A percentile compares a stretch with the other conserved stretches of the same genome.
These are phyloP conservation scores for Operophtera brumata DNA, from an alignment of 2,888 invertebrate species.

Conservation along the genomic window DNA sequence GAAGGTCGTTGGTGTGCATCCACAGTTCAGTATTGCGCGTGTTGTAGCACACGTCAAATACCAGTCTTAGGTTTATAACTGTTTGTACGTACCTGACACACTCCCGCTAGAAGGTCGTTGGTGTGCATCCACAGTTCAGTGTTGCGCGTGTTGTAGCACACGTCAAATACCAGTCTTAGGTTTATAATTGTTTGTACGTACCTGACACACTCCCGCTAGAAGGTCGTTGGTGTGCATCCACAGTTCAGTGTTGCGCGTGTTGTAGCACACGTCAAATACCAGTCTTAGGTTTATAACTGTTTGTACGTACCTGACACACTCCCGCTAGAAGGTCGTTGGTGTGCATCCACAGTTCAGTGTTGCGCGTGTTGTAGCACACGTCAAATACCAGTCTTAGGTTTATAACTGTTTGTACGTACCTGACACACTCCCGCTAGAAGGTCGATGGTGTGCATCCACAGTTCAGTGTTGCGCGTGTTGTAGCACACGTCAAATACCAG, in stretches of 20 bases:
- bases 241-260: constrained; percentile 81
- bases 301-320: constrained; percentile 80
- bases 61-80: no score
- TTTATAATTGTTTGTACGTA: no score
- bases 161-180: no score
- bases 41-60: constrained; percentile 85
- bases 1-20: constrained; percentile 82
- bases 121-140: constrained; percentile 82
- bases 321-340: constrained; percentile 87
- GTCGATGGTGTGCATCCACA: no score
- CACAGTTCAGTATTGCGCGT: constrained; percentile 83
- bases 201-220: constrained; percentile 86
- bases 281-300: no score
- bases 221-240: constrained; percentile 84
- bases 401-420: no score
- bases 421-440: no score
- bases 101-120: constrained; percentile 86
- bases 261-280: constrained; percentile 85
- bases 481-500: no score
- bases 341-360: constrained; percentile 81
- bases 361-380: constrained; percentile 82
- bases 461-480: no score
- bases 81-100: constrained; percentile 81
- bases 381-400: no score
- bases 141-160: constrained; percentile 83